A percentile compares a stretch with the other conserved stretches of the same genome.
Evolutionary conservation across 2,113 vertebrate genomes (phyloP).

Genomic region (Naja naja): DNA sequence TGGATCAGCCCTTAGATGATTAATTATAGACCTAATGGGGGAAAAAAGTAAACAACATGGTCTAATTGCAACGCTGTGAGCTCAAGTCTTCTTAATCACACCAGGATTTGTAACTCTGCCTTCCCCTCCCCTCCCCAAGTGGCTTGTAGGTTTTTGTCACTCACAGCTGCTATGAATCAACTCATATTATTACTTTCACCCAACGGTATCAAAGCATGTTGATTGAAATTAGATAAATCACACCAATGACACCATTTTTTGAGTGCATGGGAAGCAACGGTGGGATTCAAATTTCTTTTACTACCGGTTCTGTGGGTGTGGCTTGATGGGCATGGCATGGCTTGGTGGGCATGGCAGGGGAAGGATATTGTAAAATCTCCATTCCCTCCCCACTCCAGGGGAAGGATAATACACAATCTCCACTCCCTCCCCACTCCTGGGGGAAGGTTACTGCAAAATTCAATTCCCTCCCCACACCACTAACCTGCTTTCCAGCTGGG

Average conservation of each 20-base stretch:
- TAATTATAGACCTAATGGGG: conserved; percentile 66
- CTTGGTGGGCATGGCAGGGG: too few relatives aligned
- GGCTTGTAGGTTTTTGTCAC: conserved; percentile 59
- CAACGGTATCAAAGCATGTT: conserved; percentile 58
- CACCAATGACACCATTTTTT: conserved; percentile 44
- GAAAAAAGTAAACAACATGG: conserved; percentile 63
- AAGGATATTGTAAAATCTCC: too few relatives aligned
- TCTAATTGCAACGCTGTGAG: conserved; percentile 45
- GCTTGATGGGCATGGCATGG: too few relatives aligned
- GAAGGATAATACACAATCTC: too few relatives aligned
- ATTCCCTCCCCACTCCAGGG: too few relatives aligned
- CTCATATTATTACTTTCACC: conserved; percentile 67
- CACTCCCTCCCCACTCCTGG: too few relatives aligned
- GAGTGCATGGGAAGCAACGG: conserved; percentile 31
- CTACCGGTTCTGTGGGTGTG: too few relatives aligned
- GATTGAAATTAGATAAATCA: conserved; percentile 44
- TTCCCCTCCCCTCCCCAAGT: conserved; percentile 54
- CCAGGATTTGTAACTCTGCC: conserved; percentile 62
- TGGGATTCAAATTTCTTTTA: too few relatives aligned
- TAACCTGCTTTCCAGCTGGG: too few relatives aligned
- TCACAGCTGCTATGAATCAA: conserved; percentile 65
- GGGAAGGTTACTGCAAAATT: too few relatives aligned
- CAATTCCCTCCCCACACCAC: too few relatives aligned
- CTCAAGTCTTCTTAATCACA: conserved; percentile 64
- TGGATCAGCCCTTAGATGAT: conserved; percentile 57